phyloP scores from a whole-genome alignment of 2,888 invertebrate species.

The Alitta virens region DNA sequence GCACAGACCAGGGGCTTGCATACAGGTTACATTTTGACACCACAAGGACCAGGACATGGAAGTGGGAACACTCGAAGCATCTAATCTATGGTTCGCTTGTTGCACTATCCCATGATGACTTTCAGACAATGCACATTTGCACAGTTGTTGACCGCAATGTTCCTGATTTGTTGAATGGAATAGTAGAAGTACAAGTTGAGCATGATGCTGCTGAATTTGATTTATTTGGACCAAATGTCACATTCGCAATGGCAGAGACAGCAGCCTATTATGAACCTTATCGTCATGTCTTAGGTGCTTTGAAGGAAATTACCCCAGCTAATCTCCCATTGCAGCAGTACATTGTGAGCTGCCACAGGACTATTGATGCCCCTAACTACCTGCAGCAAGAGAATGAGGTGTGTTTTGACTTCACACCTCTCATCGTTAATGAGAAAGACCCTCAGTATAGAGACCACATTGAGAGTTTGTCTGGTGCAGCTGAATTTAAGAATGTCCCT shows the following conservation, averaged over 20 bases:
- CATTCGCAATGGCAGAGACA: conserved; percentile 70
- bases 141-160: conserved; percentile 58
- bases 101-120: conserved; percentile 70
- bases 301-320: conserved; percentile 62
- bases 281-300: conserved; percentile 70
- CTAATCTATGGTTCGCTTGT: conserved; percentile 73
- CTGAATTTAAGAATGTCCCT: conserved; percentile 1
- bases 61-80: conserved; percentile 62
- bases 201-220: conserved; percentile 15
- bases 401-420: conserved; percentile 5
- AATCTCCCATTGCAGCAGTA: conserved; percentile 70
- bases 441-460: no score
- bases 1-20: conserved; percentile 31
- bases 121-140: conserved; percentile 69
- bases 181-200: conserved; percentile 37
- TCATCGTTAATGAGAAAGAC: background rate
- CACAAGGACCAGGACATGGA: conserved; percentile 21
- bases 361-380: conserved; percentile 56
- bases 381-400: conserved; percentile 24
- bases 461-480: no score
- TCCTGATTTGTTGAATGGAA: conserved; percentile 49
- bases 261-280: conserved; percentile 81
- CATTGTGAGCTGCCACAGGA: conserved; percentile 62
- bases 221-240: conserved; percentile 9
- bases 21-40: conserved; percentile 29